Base-by-base conservation (phyloP, 92 coral and sea anemone genomes). In the Zoanthus sansibaricus region DNA sequence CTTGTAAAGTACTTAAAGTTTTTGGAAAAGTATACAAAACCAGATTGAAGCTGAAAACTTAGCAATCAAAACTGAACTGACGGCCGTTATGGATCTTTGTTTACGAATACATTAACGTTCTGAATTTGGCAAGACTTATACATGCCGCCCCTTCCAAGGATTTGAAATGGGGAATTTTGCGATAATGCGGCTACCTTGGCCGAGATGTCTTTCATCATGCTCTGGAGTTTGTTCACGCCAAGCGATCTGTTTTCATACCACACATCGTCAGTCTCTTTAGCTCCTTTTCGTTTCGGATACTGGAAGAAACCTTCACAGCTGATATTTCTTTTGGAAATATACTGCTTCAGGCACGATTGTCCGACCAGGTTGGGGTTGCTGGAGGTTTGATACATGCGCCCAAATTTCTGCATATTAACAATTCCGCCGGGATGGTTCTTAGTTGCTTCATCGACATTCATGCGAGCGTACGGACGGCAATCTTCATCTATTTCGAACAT, bases 81-180 rank as follows among this genome's bases (percentile, higher is more conserved):
- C 9, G 9, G 59, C 59, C 59, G 9, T 54, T 4, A 54, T 54
- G 59, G 59, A 54, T 54, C 59, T 5, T 4, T 54, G 15, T 54
- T 54, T 54, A 54, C 59, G 59, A 54, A 54, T 6, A 9, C 79
- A 83, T n/a, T 78, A 18, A 66, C 79, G 79, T 83, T 90, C 86
- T 59, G 87, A 84, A 44, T 33, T 64, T 90, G 73, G 62, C 87
- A 86, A 25, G 72, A 80, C 37, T 21, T 54, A 12, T 3, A 54
- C 2, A 54, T 54, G 59, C 59, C 59, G 15, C 8, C 8, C 12
- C 59, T 54, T 54, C 42, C 42, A 37, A 2, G 42, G 42, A 37
- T 37, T 37, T 37, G 42, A 37, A 37, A 37, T 14, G 58, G 15
- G 1, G 1, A 52, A 52, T 52, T 2, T 52, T 52, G 4, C 58